A percentile compares a stretch with the other conserved stretches of the same genome.
phyloP scores from a whole-genome alignment of 1,140 invertebrate species.

The Pogonus chalceus region DNA sequence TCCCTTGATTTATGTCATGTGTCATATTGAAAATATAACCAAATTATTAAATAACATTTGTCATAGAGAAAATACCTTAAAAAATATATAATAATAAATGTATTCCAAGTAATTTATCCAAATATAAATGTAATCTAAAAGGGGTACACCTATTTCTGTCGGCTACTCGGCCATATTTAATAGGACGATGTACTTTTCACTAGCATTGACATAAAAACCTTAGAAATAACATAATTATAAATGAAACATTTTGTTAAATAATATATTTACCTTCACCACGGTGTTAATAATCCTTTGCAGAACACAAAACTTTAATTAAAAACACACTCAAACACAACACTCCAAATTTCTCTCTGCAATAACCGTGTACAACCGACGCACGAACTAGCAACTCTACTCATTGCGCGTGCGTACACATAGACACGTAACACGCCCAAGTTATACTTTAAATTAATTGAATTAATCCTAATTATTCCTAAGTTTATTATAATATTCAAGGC shows the following conservation, averaged over 20 bases:
- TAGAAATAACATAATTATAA: not conserved
- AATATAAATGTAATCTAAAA: not conserved
- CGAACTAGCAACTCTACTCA: not conserved
- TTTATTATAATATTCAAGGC: not conserved
- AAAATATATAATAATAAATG: not conserved
- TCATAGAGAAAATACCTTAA: not conserved
- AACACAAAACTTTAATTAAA: slow-evolving; percentile 2
- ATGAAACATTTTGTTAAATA: not conserved
- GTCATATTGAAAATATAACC: not conserved
- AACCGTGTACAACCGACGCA: slow-evolving; percentile 2
- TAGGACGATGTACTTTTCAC: not conserved
- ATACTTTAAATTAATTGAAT: slow-evolving; percentile 1
- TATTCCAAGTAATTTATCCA: not conserved
- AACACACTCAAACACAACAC: slow-evolving; percentile 5
- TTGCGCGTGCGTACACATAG: not conserved
- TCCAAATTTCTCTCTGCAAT: not conserved
- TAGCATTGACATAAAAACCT: not conserved
- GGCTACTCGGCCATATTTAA: slow-evolving; percentile 7
- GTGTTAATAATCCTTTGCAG: slow-evolving; percentile 5
- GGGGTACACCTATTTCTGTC: slow-evolving; percentile 6
- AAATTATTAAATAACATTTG: not conserved
- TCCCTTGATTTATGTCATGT: not conserved
- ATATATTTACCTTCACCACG: slow-evolving; percentile 7
- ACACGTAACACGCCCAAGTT: not conserved
- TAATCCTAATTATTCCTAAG: not conserved